Evolutionary conservation across 2,888 invertebrate species (phyloP).

Genomic region (Portevinia maculata): DNA sequence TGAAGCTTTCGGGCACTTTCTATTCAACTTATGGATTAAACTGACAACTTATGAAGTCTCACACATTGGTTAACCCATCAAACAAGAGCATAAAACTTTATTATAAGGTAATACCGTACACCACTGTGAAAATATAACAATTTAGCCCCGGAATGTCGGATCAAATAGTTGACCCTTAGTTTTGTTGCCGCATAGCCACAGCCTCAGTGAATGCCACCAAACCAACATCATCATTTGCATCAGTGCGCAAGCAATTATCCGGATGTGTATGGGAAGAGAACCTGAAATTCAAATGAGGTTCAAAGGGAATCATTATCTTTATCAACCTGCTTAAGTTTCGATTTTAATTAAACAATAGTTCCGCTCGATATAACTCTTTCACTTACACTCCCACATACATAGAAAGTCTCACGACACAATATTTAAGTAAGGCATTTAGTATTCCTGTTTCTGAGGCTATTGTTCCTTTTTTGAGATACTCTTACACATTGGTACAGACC

Average conservation of each 20-base stretch:
- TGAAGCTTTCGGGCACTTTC: conserved; percentile 1
- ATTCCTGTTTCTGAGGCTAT: conserved; percentile 53
- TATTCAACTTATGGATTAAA: conserved; percentile 2
- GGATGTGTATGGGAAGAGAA: conserved; percentile 28
- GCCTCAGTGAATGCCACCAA: background rate
- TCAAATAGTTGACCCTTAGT: conserved; percentile 63
- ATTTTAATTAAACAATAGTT: conserved; percentile 74
- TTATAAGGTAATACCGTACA: conserved; percentile 61
- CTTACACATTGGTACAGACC: conserved; percentile 24
- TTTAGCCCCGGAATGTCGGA: conserved; percentile 59
- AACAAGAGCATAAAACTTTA: conserved; percentile 51
- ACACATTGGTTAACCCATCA: conserved; percentile 1
- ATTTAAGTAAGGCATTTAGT: conserved; percentile 32
- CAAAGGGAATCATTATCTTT: conserved; percentile 69
- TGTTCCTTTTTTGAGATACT: conserved; percentile 49
- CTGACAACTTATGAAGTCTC: conserved; percentile 37
- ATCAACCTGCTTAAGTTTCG: conserved; percentile 67
- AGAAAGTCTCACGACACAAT: conserved; percentile 27
- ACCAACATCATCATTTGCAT: conserved; percentile 61
- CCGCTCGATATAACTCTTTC: conserved; percentile 39
- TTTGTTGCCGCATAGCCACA: conserved; percentile 9
- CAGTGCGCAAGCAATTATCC: conserved; percentile 64
- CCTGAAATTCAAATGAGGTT: conserved; percentile 56
- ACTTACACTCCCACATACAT: conserved; percentile 1
- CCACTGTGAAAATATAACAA: conserved; percentile 44